Evolutionary conservation across 2,797 vertebrate genomes (phyloP).

Genomic region (Hirundo rustica): DNA sequence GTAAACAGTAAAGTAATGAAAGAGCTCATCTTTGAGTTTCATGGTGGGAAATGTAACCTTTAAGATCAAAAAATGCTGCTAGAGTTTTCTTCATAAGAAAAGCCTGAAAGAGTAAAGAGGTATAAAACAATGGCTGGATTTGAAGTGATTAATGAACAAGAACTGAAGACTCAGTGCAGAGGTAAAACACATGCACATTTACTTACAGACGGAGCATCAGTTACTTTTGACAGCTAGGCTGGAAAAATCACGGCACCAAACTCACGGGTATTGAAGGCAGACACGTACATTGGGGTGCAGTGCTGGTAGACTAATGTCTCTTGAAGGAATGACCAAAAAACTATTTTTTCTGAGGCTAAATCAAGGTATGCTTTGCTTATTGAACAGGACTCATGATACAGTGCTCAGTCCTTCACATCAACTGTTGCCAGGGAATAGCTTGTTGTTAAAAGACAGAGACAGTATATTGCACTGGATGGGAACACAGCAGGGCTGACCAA

Average conservation of each 20-base stretch:
- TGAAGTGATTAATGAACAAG: not conserved
- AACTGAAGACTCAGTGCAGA: not conserved
- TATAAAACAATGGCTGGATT: not conserved
- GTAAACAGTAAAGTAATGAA: not conserved
- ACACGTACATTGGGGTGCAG: accelerated
- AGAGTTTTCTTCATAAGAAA: not conserved
- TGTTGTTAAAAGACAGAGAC: not conserved
- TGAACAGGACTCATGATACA: not conserved
- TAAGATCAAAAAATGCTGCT: not conserved
- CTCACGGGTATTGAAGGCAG: not conserved
- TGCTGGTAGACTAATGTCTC: not conserved
- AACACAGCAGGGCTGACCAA: not conserved
- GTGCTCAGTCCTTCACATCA: not conserved
- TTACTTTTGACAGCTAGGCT: not conserved
- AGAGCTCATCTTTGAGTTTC: not conserved
- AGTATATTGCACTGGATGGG: accelerated
- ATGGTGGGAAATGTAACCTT: not conserved
- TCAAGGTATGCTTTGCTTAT: not conserved
- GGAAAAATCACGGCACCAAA: not conserved
- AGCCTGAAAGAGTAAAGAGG: not conserved
- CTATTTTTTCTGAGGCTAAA: not conserved
- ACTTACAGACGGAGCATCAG: not conserved
- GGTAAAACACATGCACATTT: not conserved
- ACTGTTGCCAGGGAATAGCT: not conserved
- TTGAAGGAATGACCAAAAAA: not conserved